Percentiles rank a stretch among this genome's conserved stretches.
phyloP scores from a whole-genome alignment of 2,888 invertebrate species.

The Plemyria rubiginata region DNA sequence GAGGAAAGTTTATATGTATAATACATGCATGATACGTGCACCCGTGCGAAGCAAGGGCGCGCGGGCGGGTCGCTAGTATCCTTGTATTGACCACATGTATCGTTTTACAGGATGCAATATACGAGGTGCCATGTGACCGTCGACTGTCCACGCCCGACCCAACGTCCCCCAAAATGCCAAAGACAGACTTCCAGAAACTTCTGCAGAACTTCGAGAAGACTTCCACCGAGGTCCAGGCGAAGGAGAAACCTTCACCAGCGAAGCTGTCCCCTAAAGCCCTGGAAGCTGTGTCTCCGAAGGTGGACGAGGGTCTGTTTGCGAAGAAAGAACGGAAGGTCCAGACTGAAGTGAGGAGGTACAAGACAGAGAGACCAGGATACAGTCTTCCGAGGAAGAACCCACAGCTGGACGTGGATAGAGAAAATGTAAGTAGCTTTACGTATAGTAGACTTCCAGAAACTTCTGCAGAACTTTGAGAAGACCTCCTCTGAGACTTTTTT shows the following conservation, averaged over 20 bases:
- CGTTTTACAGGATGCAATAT: slow-evolving; percentile 69
- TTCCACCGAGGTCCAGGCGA: slow-evolving; percentile 19
- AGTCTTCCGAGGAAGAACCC: slow-evolving; percentile 59
- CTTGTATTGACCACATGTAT: too few species aligned
- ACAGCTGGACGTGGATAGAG: slow-evolving; percentile 71
- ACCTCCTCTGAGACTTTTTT: slow-evolving; percentile 42
- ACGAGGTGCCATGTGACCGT: slow-evolving; percentile 68
- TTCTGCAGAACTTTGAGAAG: slow-evolving; percentile 67
- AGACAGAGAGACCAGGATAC: slow-evolving; percentile 40
- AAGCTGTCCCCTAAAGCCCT: slow-evolving; percentile 42
- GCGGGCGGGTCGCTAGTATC: too few species aligned
- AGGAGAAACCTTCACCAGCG: not conserved
- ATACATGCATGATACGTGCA: too few species aligned
- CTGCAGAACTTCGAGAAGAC: slow-evolving; percentile 66
- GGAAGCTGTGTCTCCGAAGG: slow-evolving; percentile 49
- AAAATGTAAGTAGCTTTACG: slow-evolving; percentile 75
- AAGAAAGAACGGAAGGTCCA: slow-evolving; percentile 45
- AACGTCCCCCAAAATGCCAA: slow-evolving; percentile 35
- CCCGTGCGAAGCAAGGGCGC: too few species aligned
- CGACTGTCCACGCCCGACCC: slow-evolving; percentile 52
- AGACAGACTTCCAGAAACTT: slow-evolving; percentile 65
- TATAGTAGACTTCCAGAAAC: slow-evolving; percentile 67
- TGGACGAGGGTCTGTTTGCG: slow-evolving; percentile 48
- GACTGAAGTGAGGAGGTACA: slow-evolving; percentile 58
- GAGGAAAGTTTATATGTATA: too few species aligned